Conservation (phyloP, 2,888 invertebrate genomes). For the Archaeoteleia sp. region DNA sequence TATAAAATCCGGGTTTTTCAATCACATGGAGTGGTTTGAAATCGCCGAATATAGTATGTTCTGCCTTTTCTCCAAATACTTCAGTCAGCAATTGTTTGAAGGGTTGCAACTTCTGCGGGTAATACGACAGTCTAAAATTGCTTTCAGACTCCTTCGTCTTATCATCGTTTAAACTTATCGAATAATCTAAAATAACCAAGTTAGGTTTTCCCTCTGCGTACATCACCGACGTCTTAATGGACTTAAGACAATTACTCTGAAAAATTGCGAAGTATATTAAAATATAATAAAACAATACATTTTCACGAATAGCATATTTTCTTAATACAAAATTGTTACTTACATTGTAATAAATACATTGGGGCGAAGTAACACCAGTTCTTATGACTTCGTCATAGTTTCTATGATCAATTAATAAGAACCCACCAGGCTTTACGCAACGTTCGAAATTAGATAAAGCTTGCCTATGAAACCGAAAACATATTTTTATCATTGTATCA, state of each 20-base stretch:
- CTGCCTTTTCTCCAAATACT: constrained; percentile 80
- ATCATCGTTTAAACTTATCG: constrained; percentile 76
- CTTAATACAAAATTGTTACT: constrained; percentile 69
- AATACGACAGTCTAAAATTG: constrained; percentile 91
- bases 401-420: constrained; percentile 90
- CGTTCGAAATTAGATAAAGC: constrained; percentile 87
- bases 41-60: constrained; percentile 87
- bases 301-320: no score
- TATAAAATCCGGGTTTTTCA: constrained; percentile 86
- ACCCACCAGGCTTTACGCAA: constrained; percentile 89
- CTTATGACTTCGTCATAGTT: constrained; percentile 90
- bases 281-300: constrained; percentile 7
- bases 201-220: constrained; percentile 85
- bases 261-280: constrained; percentile 47
- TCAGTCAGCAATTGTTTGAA: constrained; percentile 84
- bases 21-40: constrained; percentile 83
- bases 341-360: constrained; percentile 93
- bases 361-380: constrained; percentile 85
- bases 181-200: constrained; percentile 88
- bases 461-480: constrained; percentile 73
- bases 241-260: constrained; percentile 87
- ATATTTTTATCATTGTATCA: constrained; percentile 24
- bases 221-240: constrained; percentile 90
- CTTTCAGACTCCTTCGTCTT: constrained; percentile 65
- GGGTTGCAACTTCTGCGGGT: constrained; percentile 85